Evolutionary conservation across 2,888 invertebrate genomes (phyloP).

Genomic region (Cantharis flavilabris): DNA sequence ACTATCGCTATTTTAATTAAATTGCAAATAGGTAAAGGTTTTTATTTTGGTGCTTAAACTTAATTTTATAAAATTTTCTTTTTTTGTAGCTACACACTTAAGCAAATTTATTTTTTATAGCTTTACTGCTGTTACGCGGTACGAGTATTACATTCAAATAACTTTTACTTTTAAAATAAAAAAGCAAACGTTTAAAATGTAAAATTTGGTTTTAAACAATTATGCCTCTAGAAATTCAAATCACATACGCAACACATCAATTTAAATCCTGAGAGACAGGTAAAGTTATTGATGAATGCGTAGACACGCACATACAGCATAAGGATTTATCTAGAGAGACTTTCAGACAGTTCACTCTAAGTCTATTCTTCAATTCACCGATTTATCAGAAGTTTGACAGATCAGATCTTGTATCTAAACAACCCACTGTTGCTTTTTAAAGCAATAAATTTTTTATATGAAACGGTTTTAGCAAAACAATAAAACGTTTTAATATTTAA

Average conservation of each 20-base stretch:
- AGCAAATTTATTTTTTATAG: not conserved
- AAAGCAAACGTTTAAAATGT: not conserved
- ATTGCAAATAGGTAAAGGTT: not conserved
- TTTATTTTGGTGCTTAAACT: not conserved
- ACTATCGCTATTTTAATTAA: not conserved
- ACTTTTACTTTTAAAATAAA: not conserved
- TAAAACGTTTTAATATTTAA: not conserved
- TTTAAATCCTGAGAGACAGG: constrained; percentile 15
- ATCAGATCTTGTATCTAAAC: constrained; percentile 33
- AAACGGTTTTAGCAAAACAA: not conserved
- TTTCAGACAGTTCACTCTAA: constrained; percentile 23
- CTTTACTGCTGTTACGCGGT: not conserved
- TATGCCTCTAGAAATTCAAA: constrained; percentile 13
- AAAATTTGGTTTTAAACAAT: constrained; percentile 6
- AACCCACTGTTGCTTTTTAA: constrained; percentile 23
- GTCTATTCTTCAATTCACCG: constrained; percentile 31
- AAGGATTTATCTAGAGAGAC: constrained; percentile 25
- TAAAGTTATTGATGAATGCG: constrained; percentile 31
- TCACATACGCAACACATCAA: constrained; percentile 19
- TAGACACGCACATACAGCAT: constrained; percentile 29
- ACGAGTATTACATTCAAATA: not conserved
- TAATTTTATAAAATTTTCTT: not conserved
- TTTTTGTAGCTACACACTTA: not conserved
- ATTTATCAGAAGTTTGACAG: constrained; percentile 33
- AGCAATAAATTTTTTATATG: not conserved